Percentiles rank a stretch among this genome's conserved stretches.
Evolutionary conservation across 2,113 vertebrate species (phyloP).

Genomic region (Poeciliopsis retropinna): DNA sequence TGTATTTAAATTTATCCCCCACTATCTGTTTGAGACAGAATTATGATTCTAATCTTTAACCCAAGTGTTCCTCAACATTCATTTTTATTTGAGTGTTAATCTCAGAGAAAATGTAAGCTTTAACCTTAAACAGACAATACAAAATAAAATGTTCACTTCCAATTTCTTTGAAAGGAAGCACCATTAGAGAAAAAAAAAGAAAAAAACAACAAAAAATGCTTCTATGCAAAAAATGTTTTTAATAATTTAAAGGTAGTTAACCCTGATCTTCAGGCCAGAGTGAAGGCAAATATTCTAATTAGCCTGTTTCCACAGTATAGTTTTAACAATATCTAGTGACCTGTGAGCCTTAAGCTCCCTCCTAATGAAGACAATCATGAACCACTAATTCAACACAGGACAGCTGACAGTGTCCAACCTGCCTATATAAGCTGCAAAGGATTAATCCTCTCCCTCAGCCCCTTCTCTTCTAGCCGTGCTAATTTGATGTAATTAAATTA

Average conservation of each 20-base stretch:
- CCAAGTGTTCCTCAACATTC: neutral
- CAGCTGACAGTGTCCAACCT: constrained; percentile 71
- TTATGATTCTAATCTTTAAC: neutral
- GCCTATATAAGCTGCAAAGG: constrained; percentile 62
- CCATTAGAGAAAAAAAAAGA: neutral
- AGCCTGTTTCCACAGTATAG: constrained; percentile 52
- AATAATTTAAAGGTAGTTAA: neutral
- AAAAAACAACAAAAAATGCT: neutral
- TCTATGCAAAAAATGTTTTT: neutral
- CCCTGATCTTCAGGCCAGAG: constrained; percentile 16
- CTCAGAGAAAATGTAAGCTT: neutral
- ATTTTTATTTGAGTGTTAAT: neutral
- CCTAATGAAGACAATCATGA: constrained; percentile 70
- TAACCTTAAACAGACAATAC: neutral
- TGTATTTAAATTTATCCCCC: neutral
- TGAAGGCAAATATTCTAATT: constrained; percentile 54
- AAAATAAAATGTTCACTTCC: neutral
- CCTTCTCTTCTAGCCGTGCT: constrained; percentile 48
- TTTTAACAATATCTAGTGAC: constrained; percentile 70
- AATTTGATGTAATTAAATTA: constrained; percentile 79
- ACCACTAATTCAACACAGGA: constrained; percentile 53
- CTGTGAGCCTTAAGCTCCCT: constrained; percentile 64
- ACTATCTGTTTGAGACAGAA: neutral
- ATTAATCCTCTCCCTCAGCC: constrained; percentile 51
- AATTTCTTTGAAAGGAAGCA: neutral